Conservation (phyloP, 2,888 invertebrate species). For the Ligdia adustata region DNA sequence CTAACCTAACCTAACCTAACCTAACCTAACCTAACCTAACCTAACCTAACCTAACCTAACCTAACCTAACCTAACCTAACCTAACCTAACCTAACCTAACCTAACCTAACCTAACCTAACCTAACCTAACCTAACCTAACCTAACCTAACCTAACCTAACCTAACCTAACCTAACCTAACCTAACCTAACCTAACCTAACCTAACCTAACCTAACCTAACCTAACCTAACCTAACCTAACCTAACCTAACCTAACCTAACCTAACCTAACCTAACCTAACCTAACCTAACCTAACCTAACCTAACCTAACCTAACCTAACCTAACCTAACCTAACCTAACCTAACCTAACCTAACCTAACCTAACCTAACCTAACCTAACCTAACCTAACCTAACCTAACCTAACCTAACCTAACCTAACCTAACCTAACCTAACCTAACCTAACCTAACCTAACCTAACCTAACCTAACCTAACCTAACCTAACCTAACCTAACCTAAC, state of each 20-base stretch:
- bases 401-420: slow-evolving; percentile 20
- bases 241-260: slow-evolving; percentile 16
- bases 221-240: slow-evolving; percentile 16
- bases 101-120: slow-evolving; percentile 15
- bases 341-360: slow-evolving; percentile 19
- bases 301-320: slow-evolving; percentile 17
- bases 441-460: slow-evolving; percentile 24
- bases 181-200: slow-evolving; percentile 16
- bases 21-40: slow-evolving; percentile 16
- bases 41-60: slow-evolving; percentile 16
- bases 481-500: slow-evolving; percentile 26
- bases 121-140: slow-evolving; percentile 16
- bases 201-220: slow-evolving; percentile 16
- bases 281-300: slow-evolving; percentile 16
- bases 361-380: slow-evolving; percentile 23
- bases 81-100: slow-evolving; percentile 16
- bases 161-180: slow-evolving; percentile 16
- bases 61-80: too few relatives aligned
- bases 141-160: slow-evolving; percentile 16
- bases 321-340: slow-evolving; percentile 23
- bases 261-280: slow-evolving; percentile 16
- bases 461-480: slow-evolving; percentile 25
- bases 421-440: neutral
- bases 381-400: slow-evolving; percentile 23
- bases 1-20: slow-evolving; percentile 16